These are phyloP conservation scores for Ruditapes philippinarum DNA, from an alignment of 1,140 invertebrate species.

Conservation along the genomic window DNA sequence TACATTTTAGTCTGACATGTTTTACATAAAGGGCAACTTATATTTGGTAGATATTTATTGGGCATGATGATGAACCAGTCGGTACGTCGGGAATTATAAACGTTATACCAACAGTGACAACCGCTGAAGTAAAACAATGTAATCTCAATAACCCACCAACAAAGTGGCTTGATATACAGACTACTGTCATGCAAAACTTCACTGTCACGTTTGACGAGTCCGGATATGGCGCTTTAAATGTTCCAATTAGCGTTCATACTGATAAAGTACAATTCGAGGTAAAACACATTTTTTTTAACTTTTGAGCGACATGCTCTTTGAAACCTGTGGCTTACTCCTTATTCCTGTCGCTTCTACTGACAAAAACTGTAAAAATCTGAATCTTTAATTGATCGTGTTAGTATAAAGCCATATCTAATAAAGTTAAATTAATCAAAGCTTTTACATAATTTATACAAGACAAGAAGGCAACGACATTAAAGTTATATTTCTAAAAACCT, in stretches of 20 bases:
- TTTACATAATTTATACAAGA: too few species aligned
- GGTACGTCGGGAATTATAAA: background rate
- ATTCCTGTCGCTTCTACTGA: too few species aligned
- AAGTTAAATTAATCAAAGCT: too few species aligned
- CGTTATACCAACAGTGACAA: background rate
- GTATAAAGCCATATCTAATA: too few species aligned
- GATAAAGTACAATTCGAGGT: too few species aligned
- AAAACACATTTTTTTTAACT: too few species aligned
- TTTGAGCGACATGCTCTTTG: too few species aligned
- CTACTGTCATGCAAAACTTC: background rate
- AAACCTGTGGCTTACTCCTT: too few species aligned
- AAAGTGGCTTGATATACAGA: slow-evolving; percentile 4
- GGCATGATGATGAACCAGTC: background rate
- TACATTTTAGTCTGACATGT: background rate
- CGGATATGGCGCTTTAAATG: background rate
- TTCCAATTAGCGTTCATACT: background rate
- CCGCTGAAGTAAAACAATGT: background rate
- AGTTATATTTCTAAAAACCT: too few species aligned
- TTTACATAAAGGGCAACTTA: background rate
- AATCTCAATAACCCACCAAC: background rate
- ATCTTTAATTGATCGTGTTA: too few species aligned
- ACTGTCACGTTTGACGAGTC: background rate
- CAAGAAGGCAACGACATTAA: too few species aligned
- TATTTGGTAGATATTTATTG: slow-evolving; percentile 17
- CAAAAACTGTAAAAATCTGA: too few species aligned